Conservation (phyloP, 2,888 invertebrate species). For the Gari tellinella region DNA sequence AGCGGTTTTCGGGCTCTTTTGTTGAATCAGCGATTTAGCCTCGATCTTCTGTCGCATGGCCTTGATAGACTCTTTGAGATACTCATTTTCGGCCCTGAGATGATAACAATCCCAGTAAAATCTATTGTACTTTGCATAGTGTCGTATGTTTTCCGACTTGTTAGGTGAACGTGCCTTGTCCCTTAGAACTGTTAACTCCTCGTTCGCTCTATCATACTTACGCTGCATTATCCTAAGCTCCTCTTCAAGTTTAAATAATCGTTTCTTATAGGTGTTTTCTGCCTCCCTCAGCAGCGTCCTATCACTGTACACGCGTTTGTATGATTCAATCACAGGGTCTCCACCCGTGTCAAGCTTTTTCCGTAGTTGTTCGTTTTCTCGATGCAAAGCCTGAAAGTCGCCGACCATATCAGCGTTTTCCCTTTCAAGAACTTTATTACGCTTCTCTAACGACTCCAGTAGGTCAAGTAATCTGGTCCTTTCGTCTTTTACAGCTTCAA, state of each 20-base stretch:
- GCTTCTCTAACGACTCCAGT: conserved; percentile 20
- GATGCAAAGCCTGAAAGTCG: conserved; percentile 31
- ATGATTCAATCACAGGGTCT: conserved; percentile 40
- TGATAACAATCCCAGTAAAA: too few species aligned
- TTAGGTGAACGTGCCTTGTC: neutral
- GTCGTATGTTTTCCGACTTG: too few species aligned
- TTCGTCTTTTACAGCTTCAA: conserved; percentile 28
- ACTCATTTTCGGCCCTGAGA: too few species aligned
- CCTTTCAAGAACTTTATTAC: conserved; percentile 36
- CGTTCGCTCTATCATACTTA: conserved; percentile 10
- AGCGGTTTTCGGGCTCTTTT: too few species aligned
- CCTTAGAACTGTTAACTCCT: conserved; percentile 20
- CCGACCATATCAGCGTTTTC: conserved; percentile 23
- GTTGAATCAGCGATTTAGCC: too few species aligned
- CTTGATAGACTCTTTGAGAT: too few species aligned
- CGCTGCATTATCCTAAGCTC: conserved; percentile 37
- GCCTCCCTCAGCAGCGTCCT: conserved; percentile 45
- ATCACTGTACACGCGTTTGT: conserved; percentile 41
- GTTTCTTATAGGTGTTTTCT: conserved; percentile 46
- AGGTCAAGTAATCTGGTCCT: conserved; percentile 17
- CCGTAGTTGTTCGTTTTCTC: conserved; percentile 42
- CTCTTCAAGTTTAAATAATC: conserved; percentile 37
- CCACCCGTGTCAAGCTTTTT: conserved; percentile 39
- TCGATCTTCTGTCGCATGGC: too few species aligned
- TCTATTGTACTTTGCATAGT: too few species aligned